Conservation (phyloP, 2,113 vertebrate species). For the Anoplopoma fimbria region DNA sequence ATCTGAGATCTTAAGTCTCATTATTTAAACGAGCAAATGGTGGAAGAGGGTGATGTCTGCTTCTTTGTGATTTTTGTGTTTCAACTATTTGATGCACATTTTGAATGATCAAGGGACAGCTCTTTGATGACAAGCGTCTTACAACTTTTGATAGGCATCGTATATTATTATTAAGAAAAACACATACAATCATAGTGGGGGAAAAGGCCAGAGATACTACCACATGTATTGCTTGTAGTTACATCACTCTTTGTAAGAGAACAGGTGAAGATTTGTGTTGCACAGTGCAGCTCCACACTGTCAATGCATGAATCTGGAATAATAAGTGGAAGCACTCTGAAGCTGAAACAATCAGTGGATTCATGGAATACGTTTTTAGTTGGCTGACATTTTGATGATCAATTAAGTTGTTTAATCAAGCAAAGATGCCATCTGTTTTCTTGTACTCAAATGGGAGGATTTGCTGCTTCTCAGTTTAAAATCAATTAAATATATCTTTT, state of each 20-base stretch:
- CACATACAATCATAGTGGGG: neutral
- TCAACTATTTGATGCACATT: neutral
- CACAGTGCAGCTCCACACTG: neutral
- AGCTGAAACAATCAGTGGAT: neutral
- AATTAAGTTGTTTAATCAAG: neutral
- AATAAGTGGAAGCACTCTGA: neutral
- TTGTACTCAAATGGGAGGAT: neutral
- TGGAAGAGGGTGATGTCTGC: neutral
- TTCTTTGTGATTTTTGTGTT: neutral
- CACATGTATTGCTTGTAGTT: neutral
- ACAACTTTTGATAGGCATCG: neutral
- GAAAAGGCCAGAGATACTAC: neutral
- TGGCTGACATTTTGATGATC: neutral
- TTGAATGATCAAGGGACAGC: conserved; percentile 6
- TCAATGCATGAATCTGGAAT: neutral
- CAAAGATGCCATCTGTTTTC: neutral
- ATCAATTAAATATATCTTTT: neutral
- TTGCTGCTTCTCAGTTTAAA: neutral
- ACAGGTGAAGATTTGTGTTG: neutral
- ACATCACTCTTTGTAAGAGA: neutral
- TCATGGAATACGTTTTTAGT: neutral
- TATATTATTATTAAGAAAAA: neutral
- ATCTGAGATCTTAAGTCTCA: neutral
- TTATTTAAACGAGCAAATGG: neutral
- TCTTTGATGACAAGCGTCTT: neutral